Evolutionary conservation across 2,797 vertebrate species (phyloP), one percentile per base, ranked within the genome.

Genomic region (Anguilla pacifica): DNA sequence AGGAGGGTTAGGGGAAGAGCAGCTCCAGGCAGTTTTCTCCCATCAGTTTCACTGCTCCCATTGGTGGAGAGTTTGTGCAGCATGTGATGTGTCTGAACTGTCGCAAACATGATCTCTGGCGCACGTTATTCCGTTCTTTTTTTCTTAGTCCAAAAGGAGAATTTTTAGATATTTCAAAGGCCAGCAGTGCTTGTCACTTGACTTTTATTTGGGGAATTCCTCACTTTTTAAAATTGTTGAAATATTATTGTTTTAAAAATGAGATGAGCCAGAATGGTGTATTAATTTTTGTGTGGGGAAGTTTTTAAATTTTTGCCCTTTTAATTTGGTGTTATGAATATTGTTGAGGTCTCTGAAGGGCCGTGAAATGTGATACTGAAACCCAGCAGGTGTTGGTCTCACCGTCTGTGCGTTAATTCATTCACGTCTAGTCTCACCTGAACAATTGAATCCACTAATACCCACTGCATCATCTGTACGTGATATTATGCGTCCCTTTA

Each of bases 301-400:
- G 67, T 70, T 57, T 57, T 1, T 57, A 1, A 15, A 10, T 57
- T 10, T 57, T 88, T 67, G 59, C 53, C 25, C 79, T 86, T 88
- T 83, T 57, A 59, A 28, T 61, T 67, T 6, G 3, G 4, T 70
- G 15, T 55, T 15, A 88, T 85, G 6, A 39, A 22, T 31, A 31
- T 70, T 70, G 28, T 46, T 88, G 2, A 89, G 83, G 13, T 0
- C 82, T 87, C 49, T n/a, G 25, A 83, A 64, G 35, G 55, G 81
- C 28, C 88, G 43, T 49, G 39, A 72, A 11, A 83, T 43, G 49
- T 84, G 88, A 82, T 77, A 77, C 13, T 19, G 19, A 51, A 67
- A 74, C 64, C 61, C n/a, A 59, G 59, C 86, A 83, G 89, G 88
- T 90, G 88, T 87, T 89, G 77, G 6, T 89, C 22, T 89, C 72